These are phyloP conservation scores for Micromys minutus DNA, from an alignment of 2,113 vertebrate genomes.

Conservation along the genomic window DNA sequence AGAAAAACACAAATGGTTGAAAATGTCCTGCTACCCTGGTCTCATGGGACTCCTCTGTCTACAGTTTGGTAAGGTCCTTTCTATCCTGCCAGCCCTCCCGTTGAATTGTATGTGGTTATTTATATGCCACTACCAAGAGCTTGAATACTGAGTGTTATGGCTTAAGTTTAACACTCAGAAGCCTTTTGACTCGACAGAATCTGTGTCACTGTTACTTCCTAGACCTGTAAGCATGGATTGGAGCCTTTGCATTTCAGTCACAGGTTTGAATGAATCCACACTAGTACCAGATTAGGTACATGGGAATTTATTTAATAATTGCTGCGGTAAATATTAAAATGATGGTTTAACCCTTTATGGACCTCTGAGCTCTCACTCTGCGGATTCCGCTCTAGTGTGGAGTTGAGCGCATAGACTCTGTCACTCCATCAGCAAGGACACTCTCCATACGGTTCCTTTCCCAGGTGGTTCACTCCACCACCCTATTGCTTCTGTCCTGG, in stretches of 20 bases:
- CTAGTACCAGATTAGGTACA: background rate
- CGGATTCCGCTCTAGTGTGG: too few relatives aligned
- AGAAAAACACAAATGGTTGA: background rate
- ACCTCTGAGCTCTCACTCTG: too few relatives aligned
- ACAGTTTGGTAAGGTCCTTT: background rate
- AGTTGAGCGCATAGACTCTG: too few relatives aligned
- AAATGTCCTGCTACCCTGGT: background rate
- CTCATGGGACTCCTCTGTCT: background rate
- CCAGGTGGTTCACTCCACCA: too few relatives aligned
- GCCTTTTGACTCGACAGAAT: background rate
- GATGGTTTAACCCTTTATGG: too few relatives aligned
- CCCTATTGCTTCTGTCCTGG: too few relatives aligned
- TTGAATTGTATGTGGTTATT: background rate
- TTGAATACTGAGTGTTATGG: background rate
- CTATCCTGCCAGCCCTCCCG: background rate
- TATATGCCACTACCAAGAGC: background rate
- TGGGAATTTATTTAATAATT: background rate
- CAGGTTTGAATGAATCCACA: conserved; percentile 3
- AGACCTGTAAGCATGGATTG: background rate
- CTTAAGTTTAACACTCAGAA: background rate
- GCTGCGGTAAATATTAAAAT: background rate
- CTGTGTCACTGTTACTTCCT: background rate
- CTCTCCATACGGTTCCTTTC: too few relatives aligned
- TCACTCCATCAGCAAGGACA: too few relatives aligned
- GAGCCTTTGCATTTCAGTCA: conserved; percentile 19